A percentile compares a stretch with the other conserved stretches of the same genome.
Conservation (phyloP, 2,797 vertebrate genomes). For the Coregonus ussuriensis region DNA sequence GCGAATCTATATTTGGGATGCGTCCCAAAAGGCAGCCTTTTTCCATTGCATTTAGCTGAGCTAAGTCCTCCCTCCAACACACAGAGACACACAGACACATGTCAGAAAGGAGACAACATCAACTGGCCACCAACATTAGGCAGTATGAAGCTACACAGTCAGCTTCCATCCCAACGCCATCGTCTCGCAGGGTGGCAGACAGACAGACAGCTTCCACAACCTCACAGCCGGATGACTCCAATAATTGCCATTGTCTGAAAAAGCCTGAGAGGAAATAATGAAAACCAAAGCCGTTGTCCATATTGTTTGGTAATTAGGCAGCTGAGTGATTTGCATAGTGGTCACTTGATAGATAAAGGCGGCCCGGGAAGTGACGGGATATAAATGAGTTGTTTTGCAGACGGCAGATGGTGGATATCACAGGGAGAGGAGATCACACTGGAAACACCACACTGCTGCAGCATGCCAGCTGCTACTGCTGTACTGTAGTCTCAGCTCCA, state of each 20-base stretch:
- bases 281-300: constrained; percentile 68
- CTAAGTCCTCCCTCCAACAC: constrained; percentile 42
- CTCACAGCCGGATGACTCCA: constrained; percentile 46
- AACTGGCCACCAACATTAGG: constrained; percentile 18
- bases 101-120: constrained; percentile 54
- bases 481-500: constrained; percentile 60
- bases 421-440: constrained; percentile 77
- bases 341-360: constrained; percentile 85
- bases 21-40: no score
- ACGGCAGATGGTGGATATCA: constrained; percentile 92
- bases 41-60: constrained; percentile 49
- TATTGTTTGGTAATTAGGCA: constrained; percentile 78
- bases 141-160: constrained; percentile 59
- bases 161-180: constrained; percentile 39
- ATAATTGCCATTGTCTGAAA: constrained; percentile 51
- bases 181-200: constrained; percentile 26
- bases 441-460: constrained; percentile 71
- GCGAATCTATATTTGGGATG: not conserved
- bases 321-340: constrained; percentile 83
- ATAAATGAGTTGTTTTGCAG: constrained; percentile 91
- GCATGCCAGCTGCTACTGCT: constrained; percentile 84
- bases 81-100: constrained; percentile 42
- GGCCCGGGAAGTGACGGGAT: constrained; percentile 80
- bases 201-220: constrained; percentile 43
- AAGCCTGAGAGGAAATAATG: constrained; percentile 54